Evolutionary conservation across 2,113 vertebrate species (phyloP).

Genomic region (Microtus oregoni): DNA sequence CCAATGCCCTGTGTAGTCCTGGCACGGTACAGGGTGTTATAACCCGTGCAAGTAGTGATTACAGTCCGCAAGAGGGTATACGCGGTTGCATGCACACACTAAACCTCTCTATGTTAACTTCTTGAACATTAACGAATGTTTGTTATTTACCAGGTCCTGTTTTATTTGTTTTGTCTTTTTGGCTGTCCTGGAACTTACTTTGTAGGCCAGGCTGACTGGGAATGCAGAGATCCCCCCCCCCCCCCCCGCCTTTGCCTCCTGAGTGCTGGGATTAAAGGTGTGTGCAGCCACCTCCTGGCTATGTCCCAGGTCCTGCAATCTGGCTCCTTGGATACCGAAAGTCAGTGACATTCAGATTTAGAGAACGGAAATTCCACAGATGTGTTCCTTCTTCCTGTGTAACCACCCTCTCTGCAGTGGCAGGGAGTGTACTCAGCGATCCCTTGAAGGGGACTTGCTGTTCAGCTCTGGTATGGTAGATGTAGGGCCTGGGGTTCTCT

Average conservation of each 20-base stretch:
- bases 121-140: not conserved
- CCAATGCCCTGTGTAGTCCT: slow-evolving; percentile 62
- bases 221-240: not conserved
- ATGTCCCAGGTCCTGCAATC: not conserved
- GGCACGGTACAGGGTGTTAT: not conserved
- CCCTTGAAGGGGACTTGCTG: not conserved
- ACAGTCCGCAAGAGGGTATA: not conserved
- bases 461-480: no score
- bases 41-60: not conserved
- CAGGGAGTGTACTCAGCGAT: not conserved
- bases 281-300: not conserved
- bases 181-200: not conserved
- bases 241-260: not conserved
- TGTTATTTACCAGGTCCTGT: not conserved
- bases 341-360: not conserved
- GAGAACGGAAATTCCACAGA: not conserved
- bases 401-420: not conserved
- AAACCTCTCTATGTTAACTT: not conserved
- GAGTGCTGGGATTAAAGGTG: not conserved
- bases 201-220: not conserved
- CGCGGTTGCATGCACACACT: not conserved
- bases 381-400: not conserved
- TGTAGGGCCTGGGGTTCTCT: not conserved
- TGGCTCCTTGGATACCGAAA: not conserved
- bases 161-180: not conserved